Evolutionary conservation across 2,113 vertebrate genomes (phyloP).

Genomic region (Barbus barbus): DNA sequence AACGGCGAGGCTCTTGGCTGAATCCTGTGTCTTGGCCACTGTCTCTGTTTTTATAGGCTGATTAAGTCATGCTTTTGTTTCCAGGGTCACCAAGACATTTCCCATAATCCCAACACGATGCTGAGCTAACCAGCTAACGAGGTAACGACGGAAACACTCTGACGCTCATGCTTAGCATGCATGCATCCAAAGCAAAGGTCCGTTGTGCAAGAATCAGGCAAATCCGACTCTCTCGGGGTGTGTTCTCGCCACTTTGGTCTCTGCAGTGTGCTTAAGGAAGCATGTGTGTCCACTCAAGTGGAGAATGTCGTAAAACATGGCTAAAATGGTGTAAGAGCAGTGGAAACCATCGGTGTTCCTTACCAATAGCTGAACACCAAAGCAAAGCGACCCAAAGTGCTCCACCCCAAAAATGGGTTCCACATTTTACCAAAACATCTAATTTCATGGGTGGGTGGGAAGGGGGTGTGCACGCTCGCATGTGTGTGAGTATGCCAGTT

Average conservation of each 20-base stretch:
- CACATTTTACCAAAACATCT: constrained; percentile 60
- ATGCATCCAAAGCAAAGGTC: constrained; percentile 28
- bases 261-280: constrained; percentile 57
- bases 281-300: constrained; percentile 58
- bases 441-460: constrained; percentile 60
- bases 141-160: constrained; percentile 53
- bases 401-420: constrained; percentile 55
- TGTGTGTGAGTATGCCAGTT: constrained; percentile 26
- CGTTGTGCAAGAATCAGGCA: constrained; percentile 11
- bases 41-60: constrained; percentile 39
- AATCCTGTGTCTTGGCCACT: constrained; percentile 22
- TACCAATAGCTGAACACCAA: constrained; percentile 54
- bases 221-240: constrained; percentile 7
- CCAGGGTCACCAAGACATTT: constrained; percentile 50
- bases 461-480: constrained; percentile 24
- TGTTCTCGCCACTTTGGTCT: constrained; percentile 53
- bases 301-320: constrained; percentile 60
- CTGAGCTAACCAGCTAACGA: constrained; percentile 44
- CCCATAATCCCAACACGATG: constrained; percentile 30
- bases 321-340: constrained; percentile 59
- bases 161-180: constrained; percentile 3
- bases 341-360: constrained; percentile 65
- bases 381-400: constrained; percentile 21
- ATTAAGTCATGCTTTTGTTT: constrained; percentile 56
- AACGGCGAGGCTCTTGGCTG: constrained; percentile 29